Evolutionary conservation across 2,888 invertebrate species (phyloP).

Genomic region (Altica lythri): DNA sequence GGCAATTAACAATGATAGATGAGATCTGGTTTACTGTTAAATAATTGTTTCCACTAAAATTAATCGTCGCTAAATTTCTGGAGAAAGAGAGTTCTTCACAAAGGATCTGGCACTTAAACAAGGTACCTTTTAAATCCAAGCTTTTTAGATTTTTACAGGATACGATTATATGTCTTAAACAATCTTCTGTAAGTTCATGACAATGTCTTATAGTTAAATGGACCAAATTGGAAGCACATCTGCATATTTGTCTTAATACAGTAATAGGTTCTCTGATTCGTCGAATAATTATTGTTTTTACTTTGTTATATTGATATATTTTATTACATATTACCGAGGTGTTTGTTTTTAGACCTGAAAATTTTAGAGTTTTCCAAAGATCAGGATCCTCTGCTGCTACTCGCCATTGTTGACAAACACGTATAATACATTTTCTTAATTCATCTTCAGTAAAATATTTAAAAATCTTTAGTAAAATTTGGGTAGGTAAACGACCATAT

Average conservation of each 20-base stretch:
- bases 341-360: conserved; percentile 15
- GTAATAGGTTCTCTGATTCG: conserved; percentile 13
- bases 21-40: conserved; percentile 23
- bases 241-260: conserved; percentile 31
- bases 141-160: conserved; percentile 22
- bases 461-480: conserved; percentile 27
- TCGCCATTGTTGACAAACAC: conserved; percentile 33
- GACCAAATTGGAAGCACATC: conserved; percentile 21
- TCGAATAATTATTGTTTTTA: conserved; percentile 16
- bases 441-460: conserved; percentile 27
- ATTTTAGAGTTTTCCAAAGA: conserved; percentile 27
- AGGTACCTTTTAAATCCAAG: conserved; percentile 32
- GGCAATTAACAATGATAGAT: conserved; percentile 28
- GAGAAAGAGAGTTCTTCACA: conserved; percentile 27
- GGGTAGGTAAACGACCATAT: conserved; percentile 21
- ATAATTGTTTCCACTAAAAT: conserved; percentile 26
- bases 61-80: conserved; percentile 13
- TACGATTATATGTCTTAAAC: conserved; percentile 24
- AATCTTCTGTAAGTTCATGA: conserved; percentile 25
- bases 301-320: conserved; percentile 27
- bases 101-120: conserved; percentile 25
- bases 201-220: conserved; percentile 25
- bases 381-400: conserved; percentile 24
- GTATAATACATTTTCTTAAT: conserved; percentile 23
- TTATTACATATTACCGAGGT: conserved; percentile 26